Evolutionary conservation across 2,113 vertebrate species (phyloP), one percentile per base, ranked within the genome.

Genomic region (Microcebus ravelobensis): DNA sequence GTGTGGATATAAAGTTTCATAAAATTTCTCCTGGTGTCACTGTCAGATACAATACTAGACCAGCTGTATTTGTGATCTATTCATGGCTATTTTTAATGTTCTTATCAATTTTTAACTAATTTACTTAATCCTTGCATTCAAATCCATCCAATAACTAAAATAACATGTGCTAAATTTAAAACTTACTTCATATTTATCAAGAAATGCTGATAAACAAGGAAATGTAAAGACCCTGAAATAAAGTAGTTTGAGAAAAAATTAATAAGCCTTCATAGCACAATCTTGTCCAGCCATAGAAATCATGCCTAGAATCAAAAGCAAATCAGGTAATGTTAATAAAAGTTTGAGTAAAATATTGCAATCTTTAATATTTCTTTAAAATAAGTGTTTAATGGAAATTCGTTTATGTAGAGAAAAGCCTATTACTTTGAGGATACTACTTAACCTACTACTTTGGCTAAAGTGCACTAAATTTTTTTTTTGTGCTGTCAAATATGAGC

Each of bases 171-270:
- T 94, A 81, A 74, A 80, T 25, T 90, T 79, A 92, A 93, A 97
- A 77, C 96, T 98, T 98, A 99, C 99, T 98, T 99, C 98, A 91
- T 98, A 93, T 61, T 98, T 87, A 97, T 98, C 98, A 92, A 99
- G 98, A 95, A 97, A 95, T 96, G 98, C 98, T 96, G 98, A 98
- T 79, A 99, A 95, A 97, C 99, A 99, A 0, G 99, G 99, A 93
- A 98, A 99, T 48, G 99, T 98, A 98, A 98, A 99, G 95, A 99
- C 99, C 83, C 99, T 99, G 97, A 57, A 98, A 99, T 70, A 96
- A 95, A 17, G 83, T 2, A 71, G 48, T 65, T 94, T 65, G 77
- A 85, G 29, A 76, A 90, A 85, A 79, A 55, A 48, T 52, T 57
- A 77, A 48, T 92, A 42, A 90, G n/a, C 1, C 27, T 91, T 94